phyloP scores from a whole-genome alignment of 2,888 invertebrate genomes.

The Atrina japonica region DNA sequence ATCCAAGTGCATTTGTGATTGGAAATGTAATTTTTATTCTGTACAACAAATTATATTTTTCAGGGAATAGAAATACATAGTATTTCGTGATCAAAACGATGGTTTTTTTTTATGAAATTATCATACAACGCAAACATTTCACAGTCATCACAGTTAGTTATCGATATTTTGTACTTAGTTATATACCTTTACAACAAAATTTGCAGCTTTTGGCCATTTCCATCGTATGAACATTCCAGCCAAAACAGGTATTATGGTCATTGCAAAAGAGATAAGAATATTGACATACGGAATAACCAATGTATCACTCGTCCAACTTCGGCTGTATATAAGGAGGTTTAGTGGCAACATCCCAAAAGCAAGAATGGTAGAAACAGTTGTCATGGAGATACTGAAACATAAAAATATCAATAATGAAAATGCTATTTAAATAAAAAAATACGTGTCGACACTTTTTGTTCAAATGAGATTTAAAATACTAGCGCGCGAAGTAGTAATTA shows the following conservation, averaged over 20 bases:
- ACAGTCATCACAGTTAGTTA: too few relatives aligned
- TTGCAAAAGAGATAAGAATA: conserved; percentile 67
- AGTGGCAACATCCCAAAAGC: conserved; percentile 74
- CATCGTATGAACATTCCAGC: conserved; percentile 66
- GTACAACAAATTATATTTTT: too few relatives aligned
- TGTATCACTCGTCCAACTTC: conserved; percentile 63
- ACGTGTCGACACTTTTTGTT: too few relatives aligned
- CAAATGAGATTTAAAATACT: too few relatives aligned
- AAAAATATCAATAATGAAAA: not conserved
- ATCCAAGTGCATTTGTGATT: too few relatives aligned
- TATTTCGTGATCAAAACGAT: too few relatives aligned
- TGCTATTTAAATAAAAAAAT: not conserved
- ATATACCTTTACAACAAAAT: conserved; percentile 69
- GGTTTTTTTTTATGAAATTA: not conserved
- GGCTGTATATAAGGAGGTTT: conserved; percentile 71
- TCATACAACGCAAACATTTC: not conserved
- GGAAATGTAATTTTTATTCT: too few relatives aligned
- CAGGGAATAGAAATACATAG: too few relatives aligned
- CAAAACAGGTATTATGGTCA: conserved; percentile 66
- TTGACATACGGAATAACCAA: conserved; percentile 70
- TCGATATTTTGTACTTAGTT: too few relatives aligned
- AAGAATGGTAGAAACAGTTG: conserved; percentile 68
- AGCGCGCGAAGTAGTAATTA: too few relatives aligned
- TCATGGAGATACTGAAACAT: conserved; percentile 72
- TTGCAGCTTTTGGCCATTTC: conserved; percentile 65